A percentile compares a stretch with the other conserved stretches of the same genome.
phyloP scores from a whole-genome alignment of 2,797 vertebrate genomes.

The Gambelia wislizenii region DNA sequence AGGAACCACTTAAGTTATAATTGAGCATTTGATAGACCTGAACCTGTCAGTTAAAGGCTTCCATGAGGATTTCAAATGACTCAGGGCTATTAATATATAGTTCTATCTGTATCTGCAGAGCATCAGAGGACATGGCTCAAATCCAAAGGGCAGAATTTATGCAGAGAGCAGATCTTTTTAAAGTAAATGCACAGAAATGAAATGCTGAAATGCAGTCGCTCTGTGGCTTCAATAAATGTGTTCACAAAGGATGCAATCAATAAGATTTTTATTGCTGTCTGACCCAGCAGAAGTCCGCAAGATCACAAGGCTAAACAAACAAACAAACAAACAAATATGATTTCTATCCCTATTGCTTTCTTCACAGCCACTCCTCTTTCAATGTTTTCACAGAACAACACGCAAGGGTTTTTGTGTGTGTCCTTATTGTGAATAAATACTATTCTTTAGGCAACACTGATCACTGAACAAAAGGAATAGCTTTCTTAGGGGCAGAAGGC shows the following conservation, averaged over 20 bases:
- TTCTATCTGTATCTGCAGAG: not conserved
- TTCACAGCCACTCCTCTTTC: not conserved
- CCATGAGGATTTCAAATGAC: not conserved
- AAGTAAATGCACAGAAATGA: not conserved
- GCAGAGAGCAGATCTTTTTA: not conserved
- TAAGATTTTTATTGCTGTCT: not conserved
- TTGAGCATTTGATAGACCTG: not conserved
- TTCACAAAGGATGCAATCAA: not conserved
- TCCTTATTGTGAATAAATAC: not conserved
- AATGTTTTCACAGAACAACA: not conserved
- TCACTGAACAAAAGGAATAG: not conserved
- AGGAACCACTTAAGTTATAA: not conserved
- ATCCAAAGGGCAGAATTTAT: conserved; percentile 6
- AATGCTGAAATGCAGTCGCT: not conserved
- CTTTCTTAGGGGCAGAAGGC: not conserved
- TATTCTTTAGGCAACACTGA: too few relatives aligned
- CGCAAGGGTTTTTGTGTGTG: not conserved
- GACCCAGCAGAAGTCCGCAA: not conserved
- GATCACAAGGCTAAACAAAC: not conserved
- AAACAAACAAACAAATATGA: not conserved
- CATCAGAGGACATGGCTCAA: conserved; percentile 18
- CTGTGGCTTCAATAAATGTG: not conserved
- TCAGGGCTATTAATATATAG: conserved; percentile 4
- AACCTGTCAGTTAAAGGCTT: conserved; percentile 14
- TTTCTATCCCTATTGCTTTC: not conserved